phyloP scores from a whole-genome alignment of 2,888 invertebrate genomes.

The Chirona hameri region DNA sequence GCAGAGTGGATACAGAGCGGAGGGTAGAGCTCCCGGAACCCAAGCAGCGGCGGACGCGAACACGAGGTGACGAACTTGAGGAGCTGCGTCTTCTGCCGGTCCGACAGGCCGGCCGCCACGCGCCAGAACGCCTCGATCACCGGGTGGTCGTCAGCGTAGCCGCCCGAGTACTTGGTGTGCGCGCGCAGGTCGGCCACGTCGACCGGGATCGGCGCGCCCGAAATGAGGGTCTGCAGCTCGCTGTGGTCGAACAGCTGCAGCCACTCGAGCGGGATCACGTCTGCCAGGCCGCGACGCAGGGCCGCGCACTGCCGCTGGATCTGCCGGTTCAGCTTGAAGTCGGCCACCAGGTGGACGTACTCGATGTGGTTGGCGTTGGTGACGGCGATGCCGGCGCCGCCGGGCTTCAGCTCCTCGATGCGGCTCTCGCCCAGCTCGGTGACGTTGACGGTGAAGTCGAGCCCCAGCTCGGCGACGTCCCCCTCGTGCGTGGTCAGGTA shows the following conservation, averaged over 20 bases:
- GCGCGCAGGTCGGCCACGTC: conserved; percentile 81
- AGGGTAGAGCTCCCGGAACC: conserved; percentile 85
- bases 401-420: conserved; percentile 84
- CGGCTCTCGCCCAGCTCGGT: conserved; percentile 84
- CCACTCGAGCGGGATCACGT: conserved; percentile 89
- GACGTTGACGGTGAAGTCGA: conserved; percentile 89
- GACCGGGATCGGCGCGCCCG: conserved; percentile 90
- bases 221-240: conserved; percentile 93
- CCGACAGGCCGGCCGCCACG: conserved; percentile 75
- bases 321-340: conserved; percentile 90
- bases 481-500: conserved; percentile 60
- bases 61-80: conserved; percentile 98
- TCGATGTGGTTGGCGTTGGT: conserved; percentile 89
- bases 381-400: conserved; percentile 84
- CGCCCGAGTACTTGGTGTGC: conserved; percentile 83
- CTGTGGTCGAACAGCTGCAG: conserved; percentile 89
- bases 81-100: conserved; percentile 76
- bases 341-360: conserved; percentile 93
- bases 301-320: conserved; percentile 49
- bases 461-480: conserved; percentile 49
- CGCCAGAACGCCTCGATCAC: conserved; percentile 88
- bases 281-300: conserved; percentile 60
- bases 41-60: conserved; percentile 90
- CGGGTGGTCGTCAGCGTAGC: conserved; percentile 47
- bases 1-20: conserved; percentile 94